Percentiles rank a stretch among this genome's conserved stretches.
These are phyloP conservation scores for Ptyas mucosa DNA, from an alignment of 2,113 vertebrate genomes.

Conservation along the genomic window DNA sequence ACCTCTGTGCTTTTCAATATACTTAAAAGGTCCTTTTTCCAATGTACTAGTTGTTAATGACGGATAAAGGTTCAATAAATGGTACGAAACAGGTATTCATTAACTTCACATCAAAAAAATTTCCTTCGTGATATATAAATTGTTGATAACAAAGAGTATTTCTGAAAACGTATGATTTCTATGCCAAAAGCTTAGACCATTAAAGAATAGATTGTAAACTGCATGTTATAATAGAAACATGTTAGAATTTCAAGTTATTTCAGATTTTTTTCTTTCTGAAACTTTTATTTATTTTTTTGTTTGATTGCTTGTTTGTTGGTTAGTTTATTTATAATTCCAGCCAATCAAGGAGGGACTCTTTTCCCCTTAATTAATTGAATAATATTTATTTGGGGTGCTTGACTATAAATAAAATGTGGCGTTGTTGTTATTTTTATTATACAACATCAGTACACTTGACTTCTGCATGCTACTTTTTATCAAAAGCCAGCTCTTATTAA, in stretches of 20 bases:
- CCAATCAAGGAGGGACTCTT: not conserved
- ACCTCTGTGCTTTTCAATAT: not conserved
- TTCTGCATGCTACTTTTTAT: constrained; percentile 31
- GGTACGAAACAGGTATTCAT: not conserved
- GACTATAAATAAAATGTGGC: not conserved
- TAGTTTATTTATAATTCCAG: too few relatives aligned
- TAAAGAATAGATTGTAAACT: not conserved
- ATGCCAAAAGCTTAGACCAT: not conserved
- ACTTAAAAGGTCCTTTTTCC: not conserved
- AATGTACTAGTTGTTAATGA: not conserved
- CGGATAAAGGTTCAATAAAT: not conserved
- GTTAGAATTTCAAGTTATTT: constrained; percentile 30
- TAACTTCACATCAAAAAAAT: not conserved
- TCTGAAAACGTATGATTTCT: not conserved
- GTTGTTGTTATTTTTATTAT: constrained; percentile 16
- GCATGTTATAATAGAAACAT: not conserved
- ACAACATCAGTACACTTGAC: constrained; percentile 45
- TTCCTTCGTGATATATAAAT: not conserved
- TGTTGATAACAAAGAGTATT: not conserved
- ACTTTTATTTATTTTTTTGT: not conserved
- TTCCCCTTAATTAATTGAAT: constrained; percentile 35
- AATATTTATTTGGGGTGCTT: not conserved
- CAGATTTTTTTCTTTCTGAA: constrained; percentile 4
- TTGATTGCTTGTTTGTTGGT: too few relatives aligned
- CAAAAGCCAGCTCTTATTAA: constrained; percentile 36